A percentile compares a stretch with the other conserved stretches of the same genome.
These are phyloP conservation scores for Galaxias olidus DNA, from an alignment of 2,797 vertebrate genomes.

Conservation along the genomic window DNA sequence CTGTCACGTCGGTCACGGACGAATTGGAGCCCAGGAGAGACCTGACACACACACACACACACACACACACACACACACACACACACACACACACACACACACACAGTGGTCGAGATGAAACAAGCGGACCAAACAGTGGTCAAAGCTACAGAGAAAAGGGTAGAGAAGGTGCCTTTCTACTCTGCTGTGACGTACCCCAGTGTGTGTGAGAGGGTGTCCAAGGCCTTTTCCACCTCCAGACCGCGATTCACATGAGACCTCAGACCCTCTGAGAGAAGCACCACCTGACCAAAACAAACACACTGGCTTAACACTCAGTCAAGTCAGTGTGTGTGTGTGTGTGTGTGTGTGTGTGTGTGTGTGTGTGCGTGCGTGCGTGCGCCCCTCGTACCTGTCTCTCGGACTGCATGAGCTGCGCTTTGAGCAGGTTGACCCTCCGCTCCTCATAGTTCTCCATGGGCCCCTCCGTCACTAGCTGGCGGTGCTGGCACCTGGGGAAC, in stretches of 20 bases:
- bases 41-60: conserved; percentile 24
- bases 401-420: conserved; percentile 61
- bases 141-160: background rate
- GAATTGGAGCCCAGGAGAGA: conserved; percentile 46
- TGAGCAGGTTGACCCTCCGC: conserved; percentile 63
- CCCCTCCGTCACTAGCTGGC: conserved; percentile 59
- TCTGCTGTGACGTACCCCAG: conserved; percentile 40
- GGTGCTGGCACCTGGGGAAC: conserved; percentile 65
- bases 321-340: background rate
- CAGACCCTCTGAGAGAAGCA: conserved; percentile 58
- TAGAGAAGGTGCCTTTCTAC: background rate
- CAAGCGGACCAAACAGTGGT: background rate
- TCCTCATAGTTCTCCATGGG: conserved; percentile 70
- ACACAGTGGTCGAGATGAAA: background rate
- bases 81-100: conserved; percentile 6
- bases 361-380: conserved; percentile 9
- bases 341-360: conserved; percentile 12
- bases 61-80: conserved; percentile 10
- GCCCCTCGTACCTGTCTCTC: conserved; percentile 55
- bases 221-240: conserved; percentile 47
- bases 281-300: conserved; percentile 38
- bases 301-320: conserved; percentile 11
- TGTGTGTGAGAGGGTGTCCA: conserved; percentile 49
- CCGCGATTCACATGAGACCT: conserved; percentile 50
- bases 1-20: conserved; percentile 33